Base-by-base conservation (phyloP, 2,888 invertebrate species). In the Phania funesta region DNA sequence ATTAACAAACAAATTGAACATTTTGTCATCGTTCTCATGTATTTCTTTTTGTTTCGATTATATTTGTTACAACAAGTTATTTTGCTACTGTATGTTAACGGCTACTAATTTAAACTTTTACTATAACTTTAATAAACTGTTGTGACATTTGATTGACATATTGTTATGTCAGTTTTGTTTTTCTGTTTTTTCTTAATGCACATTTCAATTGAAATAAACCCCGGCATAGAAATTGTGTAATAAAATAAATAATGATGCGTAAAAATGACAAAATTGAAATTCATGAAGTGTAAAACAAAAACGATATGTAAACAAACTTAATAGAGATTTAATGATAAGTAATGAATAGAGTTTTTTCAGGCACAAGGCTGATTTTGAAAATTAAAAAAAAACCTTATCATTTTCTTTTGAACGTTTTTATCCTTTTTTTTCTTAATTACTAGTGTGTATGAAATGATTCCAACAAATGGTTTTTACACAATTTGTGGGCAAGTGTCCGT, bases 71-170 rank as follows among this genome's bases (percentile, higher is more conserved):
- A 62, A 68, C 24, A 50, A 13, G 26, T 44, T 18, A 32, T 32
- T 32, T 29, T 29, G 4, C 7, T 29, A 29, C 18, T 44, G 26
- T 35, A 35, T 35, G 3, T 26, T 18, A 16, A 24, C 22, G 4
- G 13, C 22, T n/a, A 35, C 16, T 48, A 11, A 26, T 26, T 7
- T n/a, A 7, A 26, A 26, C 26, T 8, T 0, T 52, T 48, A 22
- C 22, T 22, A 5, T 48, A 48, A 13, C 7, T 77, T 38, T 77
- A 38, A 54, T 80, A 80, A 80, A 80, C 65, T 80, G 65, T 80
- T 80, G 76, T 80, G 80, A 76, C 80, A 76, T 80, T 76, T 76
- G 76, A 80, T 76, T 80, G 76, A 80, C 80, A 76, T 67, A 70
- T 67, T 70, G 32, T 54, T 74, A 7, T 54, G 38, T 56, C 24